Evolutionary conservation across 30 jellyfish, hydroid and myxozoan species (phyloP).

Genomic region (Mastigias papua): DNA sequence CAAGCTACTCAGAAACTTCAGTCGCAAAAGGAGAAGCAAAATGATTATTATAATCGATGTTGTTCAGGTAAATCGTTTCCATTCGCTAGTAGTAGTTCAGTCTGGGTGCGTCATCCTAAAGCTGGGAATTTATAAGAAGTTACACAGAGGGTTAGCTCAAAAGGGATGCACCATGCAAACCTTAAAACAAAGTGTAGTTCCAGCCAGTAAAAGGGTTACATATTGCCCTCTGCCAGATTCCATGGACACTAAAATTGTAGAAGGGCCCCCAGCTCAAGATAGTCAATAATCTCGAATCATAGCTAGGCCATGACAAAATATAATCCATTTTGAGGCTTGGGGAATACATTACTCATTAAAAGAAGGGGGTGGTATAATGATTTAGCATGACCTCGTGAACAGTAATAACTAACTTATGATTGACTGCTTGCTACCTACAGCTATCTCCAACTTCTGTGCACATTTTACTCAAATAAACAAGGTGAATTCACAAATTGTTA

Average conservation of each 20-base stretch:
- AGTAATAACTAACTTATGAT: not conserved
- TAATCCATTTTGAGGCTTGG: not conserved
- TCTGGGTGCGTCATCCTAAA: slow-evolving; percentile 31
- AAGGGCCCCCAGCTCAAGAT: not conserved
- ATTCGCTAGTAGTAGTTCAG: not conserved
- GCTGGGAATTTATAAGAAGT: not conserved
- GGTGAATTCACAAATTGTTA: too few relatives aligned
- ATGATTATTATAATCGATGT: not conserved
- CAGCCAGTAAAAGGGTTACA: slow-evolving; percentile 4
- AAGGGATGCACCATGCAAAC: not conserved
- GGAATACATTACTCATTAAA: not conserved
- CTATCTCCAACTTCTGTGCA: too few relatives aligned
- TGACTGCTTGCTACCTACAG: too few relatives aligned
- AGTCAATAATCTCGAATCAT: not conserved
- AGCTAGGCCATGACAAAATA: not conserved
- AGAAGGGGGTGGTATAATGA: not conserved
- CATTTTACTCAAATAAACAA: too few relatives aligned
- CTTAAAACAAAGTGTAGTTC: not conserved
- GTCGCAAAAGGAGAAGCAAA: not conserved
- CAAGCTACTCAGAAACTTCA: not conserved
- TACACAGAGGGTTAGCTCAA: not conserved
- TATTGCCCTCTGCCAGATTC: slow-evolving; percentile 13
- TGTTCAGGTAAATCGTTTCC: slow-evolving; percentile 1
- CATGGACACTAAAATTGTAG: not conserved
- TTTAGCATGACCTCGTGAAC: not conserved